These are phyloP conservation scores for Chrysocyon brachyurus DNA, from an alignment of 2,797 vertebrate genomes.

Conservation along the genomic window DNA sequence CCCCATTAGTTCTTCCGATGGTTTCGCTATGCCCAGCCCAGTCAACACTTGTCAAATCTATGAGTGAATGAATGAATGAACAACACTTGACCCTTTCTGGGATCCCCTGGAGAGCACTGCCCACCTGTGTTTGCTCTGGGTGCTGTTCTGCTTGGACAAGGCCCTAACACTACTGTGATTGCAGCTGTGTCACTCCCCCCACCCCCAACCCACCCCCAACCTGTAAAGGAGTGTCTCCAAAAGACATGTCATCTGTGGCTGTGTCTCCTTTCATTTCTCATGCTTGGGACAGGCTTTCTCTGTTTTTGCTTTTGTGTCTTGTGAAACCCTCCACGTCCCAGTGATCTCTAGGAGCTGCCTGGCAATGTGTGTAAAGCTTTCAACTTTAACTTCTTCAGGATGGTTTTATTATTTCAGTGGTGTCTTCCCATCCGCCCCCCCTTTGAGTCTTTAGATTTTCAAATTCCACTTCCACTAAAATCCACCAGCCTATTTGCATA, in stretches of 20 bases:
- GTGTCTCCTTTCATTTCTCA: neutral
- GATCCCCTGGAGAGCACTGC: neutral
- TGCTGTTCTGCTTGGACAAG: neutral
- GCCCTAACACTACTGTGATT: neutral
- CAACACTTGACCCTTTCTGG: neutral
- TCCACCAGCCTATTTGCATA: neutral
- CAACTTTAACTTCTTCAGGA: neutral
- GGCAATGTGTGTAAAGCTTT: neutral
- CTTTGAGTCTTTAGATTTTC: slow-evolving; percentile 4
- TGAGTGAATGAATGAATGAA: neutral
- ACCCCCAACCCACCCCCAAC: fast-evolving
- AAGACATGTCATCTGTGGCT: neutral
- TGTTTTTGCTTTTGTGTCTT: neutral
- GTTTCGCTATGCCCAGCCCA: neutral
- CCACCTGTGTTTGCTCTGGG: neutral
- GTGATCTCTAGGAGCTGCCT: neutral
- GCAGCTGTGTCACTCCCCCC: neutral
- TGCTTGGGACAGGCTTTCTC: neutral
- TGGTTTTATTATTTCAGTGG: neutral
- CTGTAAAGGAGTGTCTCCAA: neutral
- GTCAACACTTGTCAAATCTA: neutral
- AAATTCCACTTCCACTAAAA: neutral
- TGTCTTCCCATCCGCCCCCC: neutral
- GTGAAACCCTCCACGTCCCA: neutral
- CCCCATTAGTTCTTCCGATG: neutral